Evolutionary conservation across 2,797 vertebrate genomes (phyloP).

Genomic region (Alauda arvensis): DNA sequence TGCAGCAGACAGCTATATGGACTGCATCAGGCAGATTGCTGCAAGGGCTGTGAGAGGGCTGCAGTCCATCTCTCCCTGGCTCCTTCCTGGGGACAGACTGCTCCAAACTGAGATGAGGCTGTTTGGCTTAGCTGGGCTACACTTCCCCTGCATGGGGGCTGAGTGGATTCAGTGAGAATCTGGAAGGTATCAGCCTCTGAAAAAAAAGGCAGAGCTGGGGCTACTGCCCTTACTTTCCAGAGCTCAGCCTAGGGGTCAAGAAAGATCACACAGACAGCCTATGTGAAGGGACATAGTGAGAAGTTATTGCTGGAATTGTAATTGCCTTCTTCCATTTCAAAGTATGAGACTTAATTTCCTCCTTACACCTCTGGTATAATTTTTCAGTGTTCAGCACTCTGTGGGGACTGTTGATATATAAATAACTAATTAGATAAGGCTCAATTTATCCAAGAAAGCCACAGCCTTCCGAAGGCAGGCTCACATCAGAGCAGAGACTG

Average conservation of each 20-base stretch:
- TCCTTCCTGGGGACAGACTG: neutral
- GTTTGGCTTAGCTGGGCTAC: neutral
- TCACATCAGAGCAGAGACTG: neutral
- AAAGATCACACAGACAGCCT: neutral
- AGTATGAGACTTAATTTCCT: slow-evolving; percentile 15
- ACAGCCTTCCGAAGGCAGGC: neutral
- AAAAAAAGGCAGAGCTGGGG: neutral
- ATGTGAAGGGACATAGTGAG: neutral
- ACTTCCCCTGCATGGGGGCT: accelerated
- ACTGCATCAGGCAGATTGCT: neutral
- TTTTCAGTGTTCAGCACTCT: slow-evolving; percentile 12
- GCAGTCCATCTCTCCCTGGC: neutral
- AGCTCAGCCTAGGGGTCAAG: neutral
- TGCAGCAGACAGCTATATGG: neutral
- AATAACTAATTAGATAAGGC: slow-evolving; percentile 38
- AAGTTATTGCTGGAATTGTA: neutral
- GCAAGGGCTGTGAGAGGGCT: neutral
- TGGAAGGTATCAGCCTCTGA: neutral
- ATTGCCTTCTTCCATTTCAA: slow-evolving; percentile 2
- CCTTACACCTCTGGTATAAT: neutral
- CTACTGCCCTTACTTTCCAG: neutral
- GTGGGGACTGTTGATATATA: neutral
- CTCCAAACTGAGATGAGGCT: neutral
- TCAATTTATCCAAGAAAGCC: neutral
- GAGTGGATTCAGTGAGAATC: neutral